phyloP scores from a whole-genome alignment of 2,797 vertebrate genomes.

The Cirrhinus molitorella region DNA sequence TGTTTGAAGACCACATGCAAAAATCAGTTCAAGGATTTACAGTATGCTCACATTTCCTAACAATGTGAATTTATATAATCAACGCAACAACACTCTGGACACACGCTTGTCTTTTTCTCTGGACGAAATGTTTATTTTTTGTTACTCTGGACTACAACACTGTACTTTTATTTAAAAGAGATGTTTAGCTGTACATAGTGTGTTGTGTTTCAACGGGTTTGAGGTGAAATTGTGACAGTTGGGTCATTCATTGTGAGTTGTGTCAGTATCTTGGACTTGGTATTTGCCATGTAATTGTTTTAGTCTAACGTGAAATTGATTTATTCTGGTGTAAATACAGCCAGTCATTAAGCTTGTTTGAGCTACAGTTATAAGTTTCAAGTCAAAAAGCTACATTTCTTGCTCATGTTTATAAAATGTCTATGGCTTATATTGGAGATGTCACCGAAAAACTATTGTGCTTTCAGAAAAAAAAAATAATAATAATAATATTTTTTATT shows the following conservation, averaged over 20 bases:
- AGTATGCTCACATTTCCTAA: background rate
- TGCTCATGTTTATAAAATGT: constrained; percentile 35
- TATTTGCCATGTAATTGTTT: constrained; percentile 58
- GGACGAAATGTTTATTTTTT: constrained; percentile 36
- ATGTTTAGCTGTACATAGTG: constrained; percentile 50
- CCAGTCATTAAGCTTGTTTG: constrained; percentile 38
- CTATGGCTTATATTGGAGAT: constrained; percentile 19
- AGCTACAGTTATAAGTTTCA: constrained; percentile 42
- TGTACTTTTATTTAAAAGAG: constrained; percentile 55
- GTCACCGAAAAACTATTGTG: constrained; percentile 22
- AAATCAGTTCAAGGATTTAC: constrained; percentile 10
- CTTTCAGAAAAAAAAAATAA: constrained; percentile 13
- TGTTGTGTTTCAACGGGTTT: constrained; percentile 38
- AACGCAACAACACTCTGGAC: constrained; percentile 18
- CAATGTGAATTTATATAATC: constrained; percentile 36
- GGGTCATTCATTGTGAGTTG: constrained; percentile 54
- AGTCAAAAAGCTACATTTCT: background rate
- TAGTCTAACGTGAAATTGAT: constrained; percentile 49
- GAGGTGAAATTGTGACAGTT: constrained; percentile 46
- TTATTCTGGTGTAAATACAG: constrained; percentile 51
- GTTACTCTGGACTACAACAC: constrained; percentile 53
- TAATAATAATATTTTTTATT: background rate
- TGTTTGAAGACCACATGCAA: constrained; percentile 13
- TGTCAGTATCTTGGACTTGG: constrained; percentile 54
- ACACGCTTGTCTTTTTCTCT: constrained; percentile 49